Percentiles rank a stretch among this genome's conserved stretches.
Evolutionary conservation across 2,888 invertebrate genomes (phyloP).

Genomic region (Camptogramma bilineatum): DNA sequence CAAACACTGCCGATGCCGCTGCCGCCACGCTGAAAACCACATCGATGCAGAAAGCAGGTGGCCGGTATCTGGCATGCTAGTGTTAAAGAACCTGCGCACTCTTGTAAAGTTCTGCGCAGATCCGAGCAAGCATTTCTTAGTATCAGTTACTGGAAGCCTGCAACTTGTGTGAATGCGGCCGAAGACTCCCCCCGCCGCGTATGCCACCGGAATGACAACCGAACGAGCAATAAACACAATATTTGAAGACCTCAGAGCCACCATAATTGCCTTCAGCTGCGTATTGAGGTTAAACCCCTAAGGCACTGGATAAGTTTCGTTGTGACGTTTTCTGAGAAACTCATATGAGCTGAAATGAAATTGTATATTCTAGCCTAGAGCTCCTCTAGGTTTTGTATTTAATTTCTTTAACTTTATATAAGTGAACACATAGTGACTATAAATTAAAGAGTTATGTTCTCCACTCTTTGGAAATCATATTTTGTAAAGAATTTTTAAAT

Average conservation of each 20-base stretch:
- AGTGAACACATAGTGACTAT: too few species aligned
- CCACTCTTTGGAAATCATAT: too few species aligned
- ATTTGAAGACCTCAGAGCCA: slow-evolving; percentile 38
- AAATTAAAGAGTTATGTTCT: too few species aligned
- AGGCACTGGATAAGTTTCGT: slow-evolving; percentile 31
- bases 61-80: not conserved
- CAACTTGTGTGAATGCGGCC: slow-evolving; percentile 8
- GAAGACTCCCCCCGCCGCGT: slow-evolving; percentile 37
- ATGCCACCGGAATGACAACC: slow-evolving; percentile 58
- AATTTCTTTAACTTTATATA: too few species aligned
- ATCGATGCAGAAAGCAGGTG: slow-evolving; percentile 18
- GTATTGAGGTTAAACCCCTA: slow-evolving; percentile 27
- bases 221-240: slow-evolving; percentile 44
- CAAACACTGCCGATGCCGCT: slow-evolving; percentile 57
- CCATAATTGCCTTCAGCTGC: slow-evolving; percentile 35
- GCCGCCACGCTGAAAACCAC: slow-evolving; percentile 31
- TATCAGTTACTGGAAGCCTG: not conserved
- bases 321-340: slow-evolving; percentile 31
- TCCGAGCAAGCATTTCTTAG: not conserved
- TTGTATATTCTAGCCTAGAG: slow-evolving; percentile 19
- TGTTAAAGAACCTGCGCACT: not conserved
- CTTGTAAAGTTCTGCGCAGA: not conserved
- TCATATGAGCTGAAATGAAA: slow-evolving; percentile 25
- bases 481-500: too few species aligned
- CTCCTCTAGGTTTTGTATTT: slow-evolving; percentile 8